Base-by-base conservation (phyloP, 92 coral and sea anemone genomes). In the Heliopora coerulea region DNA sequence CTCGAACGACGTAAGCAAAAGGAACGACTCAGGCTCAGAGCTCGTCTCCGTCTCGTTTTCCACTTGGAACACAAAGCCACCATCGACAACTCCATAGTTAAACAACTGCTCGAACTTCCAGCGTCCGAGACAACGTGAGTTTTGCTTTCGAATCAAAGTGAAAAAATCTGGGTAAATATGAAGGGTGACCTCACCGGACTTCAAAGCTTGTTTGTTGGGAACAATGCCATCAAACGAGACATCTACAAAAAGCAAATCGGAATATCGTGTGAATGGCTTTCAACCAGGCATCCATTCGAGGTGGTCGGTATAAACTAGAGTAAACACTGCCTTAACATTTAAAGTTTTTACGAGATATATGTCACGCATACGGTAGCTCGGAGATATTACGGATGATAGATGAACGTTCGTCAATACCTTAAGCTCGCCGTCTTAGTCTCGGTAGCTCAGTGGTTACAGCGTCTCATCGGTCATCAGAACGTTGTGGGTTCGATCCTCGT, bases 131-230 rank as follows among this genome's bases (percentile, higher is more conserved):
- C 86, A 77, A 29, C 88, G 90, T 57, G 65, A 89, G 78, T 78
- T 92, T 85, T 92, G 96, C 56, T 92, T 92, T 18, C 96, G 88
- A 12, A 91, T 87, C 62, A 92, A 68, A 4, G 91, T 82, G 72
- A 92, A 89, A 62, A 92, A 92, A 30, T 73, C 52, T 21, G 85
- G 78, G 60, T 92, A 95, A 72, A 95, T 90, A 39, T 96, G 99
- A 24, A 95, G 87, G 0, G 78, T 85, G 7, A 96, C 99, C 73
- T 95, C 99, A 12, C 99, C 99, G 19, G 99, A 78, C 60, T 88
- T 95, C 65, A 95, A 62, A 44, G 91, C 86, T 65, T 95, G 96
- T 65, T 86, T 95, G 82, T 87, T 89, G n/a, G 96, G 99, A 72
- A 95, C 89, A 59, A 90, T 83, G 10, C 99, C 96, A 49, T 83